A percentile compares a stretch with the other conserved stretches of the same genome.
Evolutionary conservation across 2,888 invertebrate species (phyloP).

Genomic region (Synergus gifuensis): DNA sequence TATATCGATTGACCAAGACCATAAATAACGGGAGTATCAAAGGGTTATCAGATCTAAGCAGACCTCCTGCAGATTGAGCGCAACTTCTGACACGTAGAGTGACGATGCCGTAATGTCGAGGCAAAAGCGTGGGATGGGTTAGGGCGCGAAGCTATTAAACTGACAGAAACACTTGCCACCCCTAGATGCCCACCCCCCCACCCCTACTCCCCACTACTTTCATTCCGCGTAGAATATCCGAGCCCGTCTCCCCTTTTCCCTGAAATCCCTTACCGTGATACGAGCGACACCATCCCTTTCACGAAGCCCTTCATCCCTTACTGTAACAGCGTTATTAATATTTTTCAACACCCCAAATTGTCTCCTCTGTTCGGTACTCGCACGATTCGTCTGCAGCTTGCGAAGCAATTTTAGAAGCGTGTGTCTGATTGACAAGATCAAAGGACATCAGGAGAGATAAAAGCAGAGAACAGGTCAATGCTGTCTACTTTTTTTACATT

Average conservation of each 20-base stretch:
- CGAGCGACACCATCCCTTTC: constrained; percentile 44
- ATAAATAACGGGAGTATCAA: constrained; percentile 70
- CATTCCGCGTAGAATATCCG: constrained; percentile 53
- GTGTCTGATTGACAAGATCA: constrained; percentile 70
- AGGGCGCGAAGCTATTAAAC: constrained; percentile 77
- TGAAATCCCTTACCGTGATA: constrained; percentile 49
- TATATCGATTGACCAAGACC: constrained; percentile 47
- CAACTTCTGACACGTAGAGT: constrained; percentile 76
- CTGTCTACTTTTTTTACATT: not conserved
- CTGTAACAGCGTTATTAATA: constrained; percentile 72
- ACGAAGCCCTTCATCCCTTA: constrained; percentile 64
- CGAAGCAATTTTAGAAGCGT: constrained; percentile 72
- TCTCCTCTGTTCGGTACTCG: constrained; percentile 65
- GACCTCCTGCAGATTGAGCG: constrained; percentile 64
- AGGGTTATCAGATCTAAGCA: constrained; percentile 74
- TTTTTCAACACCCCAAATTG: constrained; percentile 75
- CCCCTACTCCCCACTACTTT: constrained; percentile 55
- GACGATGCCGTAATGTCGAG: constrained; percentile 75
- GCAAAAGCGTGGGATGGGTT: constrained; percentile 63
- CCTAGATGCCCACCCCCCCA: constrained; percentile 62
- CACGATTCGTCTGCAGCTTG: constrained; percentile 49
- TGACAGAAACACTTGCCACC: constrained; percentile 78
- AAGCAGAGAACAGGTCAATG: not conserved
- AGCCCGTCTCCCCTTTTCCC: constrained; percentile 46
- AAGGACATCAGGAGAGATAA: constrained; percentile 54